A percentile compares a stretch with the other conserved stretches of the same genome.
Conservation (phyloP, 2,888 invertebrate genomes). For the Craniophora ligustri region DNA sequence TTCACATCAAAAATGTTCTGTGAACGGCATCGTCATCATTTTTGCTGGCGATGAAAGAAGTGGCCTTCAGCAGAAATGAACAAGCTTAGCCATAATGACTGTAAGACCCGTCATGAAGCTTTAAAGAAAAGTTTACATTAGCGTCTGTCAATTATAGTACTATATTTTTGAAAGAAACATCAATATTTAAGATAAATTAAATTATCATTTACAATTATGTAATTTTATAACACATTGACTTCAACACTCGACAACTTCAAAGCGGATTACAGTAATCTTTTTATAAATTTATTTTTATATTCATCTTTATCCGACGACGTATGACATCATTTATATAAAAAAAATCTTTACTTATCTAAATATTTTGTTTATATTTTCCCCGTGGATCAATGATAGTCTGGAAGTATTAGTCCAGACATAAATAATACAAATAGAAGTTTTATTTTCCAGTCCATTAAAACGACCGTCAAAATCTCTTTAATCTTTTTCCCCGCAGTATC, state of each 20-base stretch:
- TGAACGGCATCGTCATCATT: too few species aligned
- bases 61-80: too few species aligned
- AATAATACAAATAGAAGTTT: neutral
- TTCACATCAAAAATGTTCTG: too few species aligned
- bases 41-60: too few species aligned
- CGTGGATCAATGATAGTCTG: too few species aligned
- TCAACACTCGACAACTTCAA: conserved; percentile 21
- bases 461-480: neutral
- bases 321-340: conserved; percentile 22
- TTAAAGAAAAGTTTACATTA: too few species aligned
- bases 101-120: too few species aligned
- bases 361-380: too few species aligned
- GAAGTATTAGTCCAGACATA: too few species aligned
- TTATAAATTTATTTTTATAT: conserved; percentile 20
- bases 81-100: too few species aligned
- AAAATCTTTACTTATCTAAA: conserved; percentile 18
- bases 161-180: too few species aligned
- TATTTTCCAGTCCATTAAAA: neutral
- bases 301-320: conserved; percentile 17
- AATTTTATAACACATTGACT: conserved; percentile 9
- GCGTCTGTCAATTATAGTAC: too few species aligned
- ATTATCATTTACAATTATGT: conserved; percentile 7
- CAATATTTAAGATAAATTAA: neutral
- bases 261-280: conserved; percentile 4
- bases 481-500: neutral